A percentile compares a stretch with the other conserved stretches of the same genome.
phyloP scores from a whole-genome alignment of 2,888 invertebrate species.

The Lochmaea crataegi region DNA sequence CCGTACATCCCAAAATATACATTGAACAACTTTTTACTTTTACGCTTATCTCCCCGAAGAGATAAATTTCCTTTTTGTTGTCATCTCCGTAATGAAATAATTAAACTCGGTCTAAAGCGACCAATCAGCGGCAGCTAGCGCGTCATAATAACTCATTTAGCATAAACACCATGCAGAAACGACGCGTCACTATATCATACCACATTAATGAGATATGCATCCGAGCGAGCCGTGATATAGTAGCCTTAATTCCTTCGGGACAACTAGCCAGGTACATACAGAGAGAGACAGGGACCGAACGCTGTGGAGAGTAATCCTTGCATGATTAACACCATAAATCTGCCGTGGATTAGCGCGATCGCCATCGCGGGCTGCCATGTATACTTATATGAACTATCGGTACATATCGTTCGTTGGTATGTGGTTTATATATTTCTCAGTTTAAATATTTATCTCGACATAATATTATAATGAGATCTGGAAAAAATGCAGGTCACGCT shows the following conservation, averaged over 20 bases:
- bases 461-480: neutral
- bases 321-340: slow-evolving; percentile 75
- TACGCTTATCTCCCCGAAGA: neutral
- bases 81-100: slow-evolving; percentile 20
- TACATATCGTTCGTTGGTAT: slow-evolving; percentile 11
- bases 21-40: too few relatives aligned
- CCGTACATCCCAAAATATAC: too few relatives aligned
- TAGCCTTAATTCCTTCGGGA: slow-evolving; percentile 63
- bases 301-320: slow-evolving; percentile 67
- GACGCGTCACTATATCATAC: slow-evolving; percentile 52
- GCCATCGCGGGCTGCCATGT: slow-evolving; percentile 59
- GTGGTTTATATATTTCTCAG: neutral
- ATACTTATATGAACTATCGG: slow-evolving; percentile 57
- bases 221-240: slow-evolving; percentile 65
- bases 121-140: slow-evolving; percentile 27
- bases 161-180: slow-evolving; percentile 44
- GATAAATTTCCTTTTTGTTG: slow-evolving; percentile 18
- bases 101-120: slow-evolving; percentile 23
- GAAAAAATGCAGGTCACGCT: too few relatives aligned
- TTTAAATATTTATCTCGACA: neutral
- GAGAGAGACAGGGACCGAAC: slow-evolving; percentile 51
- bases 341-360: slow-evolving; percentile 66
- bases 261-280: slow-evolving; percentile 46
- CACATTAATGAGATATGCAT: slow-evolving; percentile 59
- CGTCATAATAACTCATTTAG: slow-evolving; percentile 43